phyloP scores from a whole-genome alignment of 64 coral and sea anemone genomes.

The Acropora tenuis region DNA sequence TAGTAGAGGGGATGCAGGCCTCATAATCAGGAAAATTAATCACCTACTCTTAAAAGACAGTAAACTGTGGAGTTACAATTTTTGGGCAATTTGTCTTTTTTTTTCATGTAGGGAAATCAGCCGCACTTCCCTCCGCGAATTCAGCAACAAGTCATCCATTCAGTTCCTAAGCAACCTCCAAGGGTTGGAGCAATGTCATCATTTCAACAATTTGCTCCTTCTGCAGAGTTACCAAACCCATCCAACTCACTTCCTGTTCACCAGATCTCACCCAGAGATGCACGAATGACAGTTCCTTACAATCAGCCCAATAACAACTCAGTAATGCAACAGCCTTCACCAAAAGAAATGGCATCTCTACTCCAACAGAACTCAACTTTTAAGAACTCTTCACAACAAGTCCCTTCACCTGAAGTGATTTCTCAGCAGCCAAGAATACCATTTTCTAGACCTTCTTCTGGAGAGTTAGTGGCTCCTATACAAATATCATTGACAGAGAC shows the following conservation, averaged over 20 bases:
- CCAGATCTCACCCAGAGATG: neutral
- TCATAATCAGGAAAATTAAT: too few relatives aligned
- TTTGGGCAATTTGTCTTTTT: neutral
- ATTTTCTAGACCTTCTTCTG: neutral
- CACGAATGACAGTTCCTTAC: neutral
- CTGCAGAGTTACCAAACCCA: neutral
- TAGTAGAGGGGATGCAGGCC: too few relatives aligned
- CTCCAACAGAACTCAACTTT: neutral
- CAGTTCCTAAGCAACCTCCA: neutral
- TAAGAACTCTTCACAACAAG: neutral
- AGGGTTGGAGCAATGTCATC: neutral
- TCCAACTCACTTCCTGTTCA: neutral
- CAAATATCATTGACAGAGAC: neutral
- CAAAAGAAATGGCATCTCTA: neutral
- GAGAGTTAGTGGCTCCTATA: too few relatives aligned
- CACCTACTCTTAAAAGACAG: too few relatives aligned
- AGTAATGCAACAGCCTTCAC: neutral
- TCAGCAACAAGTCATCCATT: constrained; percentile 2
- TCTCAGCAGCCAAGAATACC: neutral
- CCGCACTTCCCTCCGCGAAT: neutral
- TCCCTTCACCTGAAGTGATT: neutral
- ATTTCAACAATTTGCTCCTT: neutral
- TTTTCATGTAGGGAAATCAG: constrained; percentile 4
- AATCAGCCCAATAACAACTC: neutral
- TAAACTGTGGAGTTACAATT: neutral